Evolutionary conservation across 2,113 vertebrate genomes (phyloP).

Genomic region (Pyrgilauda ruficollis): DNA sequence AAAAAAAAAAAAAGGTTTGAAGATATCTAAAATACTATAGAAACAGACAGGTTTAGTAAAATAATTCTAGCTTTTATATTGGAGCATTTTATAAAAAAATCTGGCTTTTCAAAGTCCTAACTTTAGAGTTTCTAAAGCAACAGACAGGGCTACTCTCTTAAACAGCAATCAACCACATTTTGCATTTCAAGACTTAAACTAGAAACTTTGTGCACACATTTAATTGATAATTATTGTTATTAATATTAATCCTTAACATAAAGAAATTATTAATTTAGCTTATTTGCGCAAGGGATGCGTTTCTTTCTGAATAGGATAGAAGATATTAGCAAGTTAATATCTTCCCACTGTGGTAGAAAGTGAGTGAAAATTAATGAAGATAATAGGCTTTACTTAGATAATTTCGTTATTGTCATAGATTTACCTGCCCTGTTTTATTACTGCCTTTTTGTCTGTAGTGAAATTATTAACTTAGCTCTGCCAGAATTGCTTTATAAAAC

Average conservation of each 20-base stretch:
- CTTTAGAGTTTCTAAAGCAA: neutral
- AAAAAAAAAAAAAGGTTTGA: neutral
- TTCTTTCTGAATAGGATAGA: conserved; percentile 21
- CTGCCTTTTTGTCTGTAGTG: conserved; percentile 7
- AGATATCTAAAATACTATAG: neutral
- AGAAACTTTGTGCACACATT: neutral
- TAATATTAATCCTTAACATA: conserved; percentile 10
- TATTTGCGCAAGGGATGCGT: conserved; percentile 46
- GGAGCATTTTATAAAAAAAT: neutral
- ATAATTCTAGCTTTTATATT: neutral
- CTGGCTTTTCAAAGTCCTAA: neutral
- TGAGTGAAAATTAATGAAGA: conserved; percentile 61
- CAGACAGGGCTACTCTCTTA: neutral
- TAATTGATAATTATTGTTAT: conserved; percentile 15
- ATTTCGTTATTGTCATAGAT: conserved; percentile 39
- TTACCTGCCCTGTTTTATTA: conserved; percentile 34
- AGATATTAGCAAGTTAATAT: conserved; percentile 54
- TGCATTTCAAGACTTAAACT: neutral
- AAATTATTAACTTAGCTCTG: neutral
- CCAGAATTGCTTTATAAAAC: conserved; percentile 1
- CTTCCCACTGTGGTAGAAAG: conserved; percentile 40
- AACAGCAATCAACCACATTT: neutral
- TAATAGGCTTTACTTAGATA: conserved; percentile 55
- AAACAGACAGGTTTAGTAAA: neutral
- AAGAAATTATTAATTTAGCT: conserved; percentile 14